Evolutionary conservation across 1,140 invertebrate species (phyloP).

Genomic region (Euwallacea similis): DNA sequence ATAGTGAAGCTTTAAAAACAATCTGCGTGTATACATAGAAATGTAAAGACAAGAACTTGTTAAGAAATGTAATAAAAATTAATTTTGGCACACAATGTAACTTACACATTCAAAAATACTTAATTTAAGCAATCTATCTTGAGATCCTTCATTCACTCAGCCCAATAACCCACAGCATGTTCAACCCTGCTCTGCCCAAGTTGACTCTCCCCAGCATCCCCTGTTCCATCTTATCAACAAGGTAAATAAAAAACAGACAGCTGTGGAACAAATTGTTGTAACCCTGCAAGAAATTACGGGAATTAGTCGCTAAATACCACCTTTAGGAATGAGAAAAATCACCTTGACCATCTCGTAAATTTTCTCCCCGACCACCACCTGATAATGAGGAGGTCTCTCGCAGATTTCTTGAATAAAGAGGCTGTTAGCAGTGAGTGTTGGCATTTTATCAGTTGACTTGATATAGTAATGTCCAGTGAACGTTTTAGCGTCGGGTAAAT

Average conservation of each 20-base stretch:
- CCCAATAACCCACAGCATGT: conserved; percentile 74
- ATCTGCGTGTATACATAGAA: too few species aligned
- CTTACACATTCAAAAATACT: too few species aligned
- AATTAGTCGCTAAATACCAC: neutral
- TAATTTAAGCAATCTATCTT: too few species aligned
- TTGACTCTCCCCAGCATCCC: conserved; percentile 79
- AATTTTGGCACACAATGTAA: too few species aligned
- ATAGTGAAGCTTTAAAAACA: too few species aligned
- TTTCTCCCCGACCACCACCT: conserved; percentile 66
- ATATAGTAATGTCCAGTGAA: conserved; percentile 67
- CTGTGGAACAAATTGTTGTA: conserved; percentile 83
- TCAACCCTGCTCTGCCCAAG: conserved; percentile 75
- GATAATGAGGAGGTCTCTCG: conserved; percentile 73
- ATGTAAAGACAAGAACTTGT: too few species aligned
- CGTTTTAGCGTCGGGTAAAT: conserved; percentile 72
- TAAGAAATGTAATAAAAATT: too few species aligned
- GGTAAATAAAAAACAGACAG: conserved; percentile 76
- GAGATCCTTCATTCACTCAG: conserved; percentile 18
- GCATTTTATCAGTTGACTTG: conserved; percentile 61
- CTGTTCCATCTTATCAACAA: conserved; percentile 72
- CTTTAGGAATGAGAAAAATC: conserved; percentile 20
- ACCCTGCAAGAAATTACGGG: conserved; percentile 61
- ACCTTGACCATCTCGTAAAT: conserved; percentile 68
- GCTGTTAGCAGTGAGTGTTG: conserved; percentile 50
- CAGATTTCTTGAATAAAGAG: conserved; percentile 62